Base-by-base conservation (phyloP, 2,888 invertebrate genomes). In the Ochlodes sylvanus region DNA sequence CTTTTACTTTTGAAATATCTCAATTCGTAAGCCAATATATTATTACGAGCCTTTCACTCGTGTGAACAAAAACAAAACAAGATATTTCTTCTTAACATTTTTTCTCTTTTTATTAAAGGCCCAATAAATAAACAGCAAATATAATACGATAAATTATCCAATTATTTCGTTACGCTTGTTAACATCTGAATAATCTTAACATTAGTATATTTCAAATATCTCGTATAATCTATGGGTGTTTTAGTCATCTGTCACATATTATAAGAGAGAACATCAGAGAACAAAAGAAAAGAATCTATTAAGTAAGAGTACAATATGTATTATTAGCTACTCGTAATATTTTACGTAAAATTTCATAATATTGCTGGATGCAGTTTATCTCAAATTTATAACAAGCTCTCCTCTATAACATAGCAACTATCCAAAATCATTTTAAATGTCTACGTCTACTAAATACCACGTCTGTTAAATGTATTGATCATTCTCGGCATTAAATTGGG, bases 121-220 rank as follows among this genome's bases (percentile, higher is more conserved):
- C 17, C 7, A 47, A 50, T 19, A 19, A 12, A 10, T 19, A 50
- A 10, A 12, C 9, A 52, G 17, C 14, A 52, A 17, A 34, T 56
- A 15, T 12, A 58, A 21, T 27, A 42, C 0, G 57, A 52, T 52
- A 62, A 19, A 50, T 62, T 15, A 19, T 44, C 15, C 44, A 32
- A 61, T 63, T 21, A 54, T 21, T 52, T 9, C 6, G 62, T 54
- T 54, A 41, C 52, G 62, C 62, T 54, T 19, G 12, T 52, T 54
- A 1, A 12, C 7, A 54, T 50, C 41, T 63, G 62, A 41, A 63
- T 63, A 63, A 63, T 63, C 32, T 52, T 21, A 21, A 63, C 52
- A 52, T 63, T 54, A 63, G 52, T 41, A 50, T 19, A 19, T 19
- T 19, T 19, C 5, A 9, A 19, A 50, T 19, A 2, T 50, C 38